Evolutionary conservation across 2,797 vertebrate species (phyloP), one percentile per base, ranked within the genome.

Genomic region (Megalops cyprinoides): DNA sequence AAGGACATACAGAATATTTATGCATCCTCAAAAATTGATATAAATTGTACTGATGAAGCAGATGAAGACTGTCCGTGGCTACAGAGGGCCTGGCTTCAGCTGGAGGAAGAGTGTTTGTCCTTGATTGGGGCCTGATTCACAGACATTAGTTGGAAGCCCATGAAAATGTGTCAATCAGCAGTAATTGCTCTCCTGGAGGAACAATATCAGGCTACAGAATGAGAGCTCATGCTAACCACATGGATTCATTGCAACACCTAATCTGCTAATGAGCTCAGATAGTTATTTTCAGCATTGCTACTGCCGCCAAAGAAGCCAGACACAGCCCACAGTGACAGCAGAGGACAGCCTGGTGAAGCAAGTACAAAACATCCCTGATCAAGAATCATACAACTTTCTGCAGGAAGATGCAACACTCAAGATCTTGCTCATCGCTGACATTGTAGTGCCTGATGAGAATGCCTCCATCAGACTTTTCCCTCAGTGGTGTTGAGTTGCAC

Each of bases 131-230:
- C 87, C 86, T 88, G 89, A 92, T 92, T 92, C 90, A 90, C 92
- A 88, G 92, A 90, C 88, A 85, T 84, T 84, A 87, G 91, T 94
- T 93, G 86, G 81, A 87, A 91, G 94, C 77, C 93, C 91, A 95
- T 93, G 95, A 94, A 96, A 96, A 96, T 93, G 94, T 84, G 95
- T 97, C 96, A 96, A 94, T 97, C 96, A 97, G 95, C 93, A 79
- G 93, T 96, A 97, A 97, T 96, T 96, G 95, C 94, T 95, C 89
- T 95, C 94, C 92, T 93, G 93, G 93, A 96, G 94, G 95, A 96
- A 95, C 92, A 92, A 92, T 93, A 94, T 94, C 93, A 91, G 93
- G 90, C 93, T 85, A 88, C 80, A 88, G 90, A 93, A 92, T 77
- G 80, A 90, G 88, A 92, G 92, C 87, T 89, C 86, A 85, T 91